Conservation (phyloP, 2,113 vertebrate species). For the Corythoichthys haematopterus region DNA sequence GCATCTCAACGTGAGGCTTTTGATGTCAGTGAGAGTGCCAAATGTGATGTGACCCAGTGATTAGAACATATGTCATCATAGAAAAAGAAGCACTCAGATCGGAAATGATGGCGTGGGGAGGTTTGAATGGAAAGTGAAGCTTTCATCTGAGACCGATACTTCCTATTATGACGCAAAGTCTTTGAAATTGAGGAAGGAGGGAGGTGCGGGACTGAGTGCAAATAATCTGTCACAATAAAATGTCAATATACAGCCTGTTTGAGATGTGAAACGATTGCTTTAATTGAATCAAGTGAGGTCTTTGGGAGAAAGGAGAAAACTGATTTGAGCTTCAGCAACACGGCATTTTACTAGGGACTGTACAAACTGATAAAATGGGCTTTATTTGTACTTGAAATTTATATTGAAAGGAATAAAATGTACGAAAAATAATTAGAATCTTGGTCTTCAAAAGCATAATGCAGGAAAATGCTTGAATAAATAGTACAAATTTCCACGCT, state of each 20-base stretch:
- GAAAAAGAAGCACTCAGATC: slow-evolving; percentile 13
- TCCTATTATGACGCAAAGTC: slow-evolving; percentile 37
- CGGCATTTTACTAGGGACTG: background rate
- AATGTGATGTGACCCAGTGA: slow-evolving; percentile 57
- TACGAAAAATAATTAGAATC: background rate
- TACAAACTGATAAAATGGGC: background rate
- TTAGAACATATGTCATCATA: slow-evolving; percentile 60
- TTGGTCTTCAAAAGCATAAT: background rate
- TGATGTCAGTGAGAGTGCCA: slow-evolving; percentile 49
- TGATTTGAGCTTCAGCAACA: slow-evolving; percentile 5
- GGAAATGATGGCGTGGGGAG: slow-evolving; percentile 16
- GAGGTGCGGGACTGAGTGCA: background rate
- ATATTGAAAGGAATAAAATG: background rate
- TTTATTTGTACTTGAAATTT: background rate
- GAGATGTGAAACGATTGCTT: slow-evolving; percentile 10
- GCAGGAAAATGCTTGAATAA: background rate
- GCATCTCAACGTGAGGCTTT: slow-evolving; percentile 52
- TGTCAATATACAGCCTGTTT: slow-evolving; percentile 16
- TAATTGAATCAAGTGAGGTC: slow-evolving; percentile 8
- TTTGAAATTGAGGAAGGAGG: slow-evolving; percentile 48
- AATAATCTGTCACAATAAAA: background rate
- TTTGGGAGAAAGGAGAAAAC: slow-evolving; percentile 8
- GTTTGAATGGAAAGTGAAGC: slow-evolving; percentile 43
- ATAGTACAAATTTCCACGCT: too few species aligned
- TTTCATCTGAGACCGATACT: slow-evolving; percentile 43